Conservation (phyloP, 2,797 vertebrate species). For the Sphaeramia orbicularis region DNA sequence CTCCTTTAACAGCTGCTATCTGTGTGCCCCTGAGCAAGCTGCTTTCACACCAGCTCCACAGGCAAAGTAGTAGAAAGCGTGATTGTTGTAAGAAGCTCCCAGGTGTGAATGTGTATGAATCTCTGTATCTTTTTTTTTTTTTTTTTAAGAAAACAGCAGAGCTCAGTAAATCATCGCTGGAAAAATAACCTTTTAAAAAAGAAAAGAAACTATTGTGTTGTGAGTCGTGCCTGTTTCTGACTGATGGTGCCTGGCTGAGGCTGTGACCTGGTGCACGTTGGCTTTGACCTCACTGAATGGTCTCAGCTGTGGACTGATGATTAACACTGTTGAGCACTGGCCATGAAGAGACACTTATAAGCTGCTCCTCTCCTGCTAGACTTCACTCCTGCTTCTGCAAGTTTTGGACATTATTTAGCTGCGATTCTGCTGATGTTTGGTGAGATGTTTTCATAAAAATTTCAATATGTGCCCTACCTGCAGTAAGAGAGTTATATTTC, state of each 20-base stretch:
- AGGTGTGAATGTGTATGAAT: constrained; percentile 35
- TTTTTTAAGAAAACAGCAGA: constrained; percentile 2
- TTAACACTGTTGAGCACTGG: constrained; percentile 31
- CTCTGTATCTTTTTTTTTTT: background rate
- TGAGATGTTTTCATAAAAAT: constrained; percentile 24
- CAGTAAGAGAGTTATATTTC: background rate
- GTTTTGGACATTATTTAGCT: background rate
- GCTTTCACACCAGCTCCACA: constrained; percentile 21
- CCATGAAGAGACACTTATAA: constrained; percentile 40
- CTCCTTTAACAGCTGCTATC: constrained; percentile 24
- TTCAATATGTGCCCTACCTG: constrained; percentile 16
- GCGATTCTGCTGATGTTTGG: constrained; percentile 26
- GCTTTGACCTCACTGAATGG: constrained; percentile 59
- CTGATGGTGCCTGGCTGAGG: constrained; percentile 29
- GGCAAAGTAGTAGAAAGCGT: constrained; percentile 23
- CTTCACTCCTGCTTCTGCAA: constrained; percentile 26
- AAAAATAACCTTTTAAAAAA: constrained; percentile 19
- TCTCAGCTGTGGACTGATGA: constrained; percentile 37
- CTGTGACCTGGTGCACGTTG: constrained; percentile 49
- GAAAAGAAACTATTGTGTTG: constrained; percentile 28
- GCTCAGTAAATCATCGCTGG: constrained; percentile 22
- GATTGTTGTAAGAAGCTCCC: constrained; percentile 27
- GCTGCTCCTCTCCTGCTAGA: constrained; percentile 30
- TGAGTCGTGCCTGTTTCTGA: constrained; percentile 19
- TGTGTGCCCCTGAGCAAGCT: constrained; percentile 50